A percentile compares a stretch with the other conserved stretches of the same genome.
These are phyloP conservation scores for Colius striatus DNA, from an alignment of 2,113 vertebrate genomes.

Conservation along the genomic window DNA sequence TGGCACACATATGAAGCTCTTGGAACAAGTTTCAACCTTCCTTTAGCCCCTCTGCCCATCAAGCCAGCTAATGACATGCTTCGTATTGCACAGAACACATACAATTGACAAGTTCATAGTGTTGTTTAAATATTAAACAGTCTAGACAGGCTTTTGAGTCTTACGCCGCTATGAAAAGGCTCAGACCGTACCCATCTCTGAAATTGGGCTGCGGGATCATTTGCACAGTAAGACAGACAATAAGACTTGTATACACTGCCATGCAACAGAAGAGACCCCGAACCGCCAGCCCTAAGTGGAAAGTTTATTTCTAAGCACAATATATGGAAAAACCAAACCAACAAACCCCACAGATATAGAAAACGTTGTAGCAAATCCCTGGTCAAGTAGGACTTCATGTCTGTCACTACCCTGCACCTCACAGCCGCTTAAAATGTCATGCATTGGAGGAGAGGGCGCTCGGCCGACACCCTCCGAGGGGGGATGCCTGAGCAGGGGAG, in stretches of 20 bases:
- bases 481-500: slow-evolving; percentile 52
- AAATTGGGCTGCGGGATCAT: slow-evolving; percentile 57
- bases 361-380: slow-evolving; percentile 73
- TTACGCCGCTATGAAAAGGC: neutral
- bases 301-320: slow-evolving; percentile 72
- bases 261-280: slow-evolving; percentile 70
- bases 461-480: slow-evolving; percentile 11
- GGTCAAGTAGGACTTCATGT: slow-evolving; percentile 68
- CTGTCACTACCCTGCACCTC: slow-evolving; percentile 67
- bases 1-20: slow-evolving; percentile 44
- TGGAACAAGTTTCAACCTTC: slow-evolving; percentile 59
- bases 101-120: slow-evolving; percentile 69
- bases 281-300: slow-evolving; percentile 68
- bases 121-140: slow-evolving; percentile 73
- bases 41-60: slow-evolving; percentile 57
- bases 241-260: slow-evolving; percentile 70
- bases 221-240: slow-evolving; percentile 69
- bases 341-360: slow-evolving; percentile 71
- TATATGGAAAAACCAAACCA: slow-evolving; percentile 72
- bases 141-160: slow-evolving; percentile 65
- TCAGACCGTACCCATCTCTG: slow-evolving; percentile 58
- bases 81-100: slow-evolving; percentile 68
- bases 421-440: slow-evolving; percentile 60
- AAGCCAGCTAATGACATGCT: slow-evolving; percentile 67
- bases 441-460: slow-evolving; percentile 65